phyloP scores from a whole-genome alignment of 2,888 invertebrate genomes.

The Ptilodon capucinus region DNA sequence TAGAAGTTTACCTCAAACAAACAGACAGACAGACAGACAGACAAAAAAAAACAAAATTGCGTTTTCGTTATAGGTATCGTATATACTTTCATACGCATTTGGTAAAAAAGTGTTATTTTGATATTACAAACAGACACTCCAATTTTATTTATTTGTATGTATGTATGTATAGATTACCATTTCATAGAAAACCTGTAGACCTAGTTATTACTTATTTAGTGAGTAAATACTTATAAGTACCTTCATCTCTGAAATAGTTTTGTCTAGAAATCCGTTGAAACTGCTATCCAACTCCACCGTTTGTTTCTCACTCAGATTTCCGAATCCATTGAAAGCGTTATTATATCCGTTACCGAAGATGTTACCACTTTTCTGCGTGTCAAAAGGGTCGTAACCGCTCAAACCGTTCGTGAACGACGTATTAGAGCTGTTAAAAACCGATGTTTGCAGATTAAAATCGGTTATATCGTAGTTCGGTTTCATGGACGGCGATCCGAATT shows the following conservation, averaged over 20 bases:
- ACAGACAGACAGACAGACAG: too few relatives aligned
- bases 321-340: constrained; percentile 72
- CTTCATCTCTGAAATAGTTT: constrained; percentile 93
- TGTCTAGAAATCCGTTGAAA: constrained; percentile 91
- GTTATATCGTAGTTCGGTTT: constrained; percentile 76
- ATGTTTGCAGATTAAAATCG: constrained; percentile 73
- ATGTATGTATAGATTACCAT: too few relatives aligned
- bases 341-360: constrained; percentile 70
- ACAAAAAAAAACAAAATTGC: too few relatives aligned
- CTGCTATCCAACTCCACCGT: constrained; percentile 78
- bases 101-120: too few relatives aligned
- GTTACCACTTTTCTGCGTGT: constrained; percentile 86
- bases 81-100: too few relatives aligned
- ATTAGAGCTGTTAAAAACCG: constrained; percentile 64
- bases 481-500: constrained; percentile 7
- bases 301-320: constrained; percentile 74
- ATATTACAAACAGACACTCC: too few relatives aligned
- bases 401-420: constrained; percentile 70
- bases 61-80: too few relatives aligned
- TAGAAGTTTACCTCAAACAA: too few relatives aligned
- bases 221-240: constrained; percentile 66
- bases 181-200: too few relatives aligned
- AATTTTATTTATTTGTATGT: too few relatives aligned
- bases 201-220: too few relatives aligned
- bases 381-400: constrained; percentile 89